Evolutionary conservation across 2,797 vertebrate genomes (phyloP).

Genomic region (Ctenochaetus hawaiiensis): DNA sequence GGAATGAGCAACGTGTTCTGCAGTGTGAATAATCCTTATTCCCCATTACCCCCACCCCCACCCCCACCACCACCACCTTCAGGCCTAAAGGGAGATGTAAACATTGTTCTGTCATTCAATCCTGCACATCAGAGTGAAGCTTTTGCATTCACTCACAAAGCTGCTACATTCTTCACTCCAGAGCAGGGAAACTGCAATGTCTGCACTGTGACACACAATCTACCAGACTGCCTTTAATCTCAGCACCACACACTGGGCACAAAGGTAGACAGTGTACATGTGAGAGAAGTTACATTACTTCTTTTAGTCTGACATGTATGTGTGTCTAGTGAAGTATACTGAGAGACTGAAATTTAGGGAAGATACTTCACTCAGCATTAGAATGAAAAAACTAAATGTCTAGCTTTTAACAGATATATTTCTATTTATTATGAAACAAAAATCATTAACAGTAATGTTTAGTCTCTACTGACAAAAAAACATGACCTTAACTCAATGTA

Average conservation of each 20-base stretch:
- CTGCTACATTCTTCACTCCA: constrained; percentile 67
- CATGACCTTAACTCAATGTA: too few species aligned
- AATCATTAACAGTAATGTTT: background rate
- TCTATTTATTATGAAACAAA: too few species aligned
- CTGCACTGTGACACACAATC: constrained; percentile 83
- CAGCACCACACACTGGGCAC: constrained; percentile 50
- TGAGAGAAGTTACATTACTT: background rate
- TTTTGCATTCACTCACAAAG: constrained; percentile 76
- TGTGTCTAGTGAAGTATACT: background rate
- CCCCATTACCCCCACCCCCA: constrained; percentile 19
- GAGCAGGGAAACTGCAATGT: constrained; percentile 74
- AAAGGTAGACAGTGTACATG: background rate
- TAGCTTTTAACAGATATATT: too few species aligned
- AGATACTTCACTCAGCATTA: background rate
- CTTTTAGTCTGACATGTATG: too few species aligned
- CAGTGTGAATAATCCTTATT: constrained; percentile 1
- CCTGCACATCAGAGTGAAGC: constrained; percentile 79
- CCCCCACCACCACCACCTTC: constrained; percentile 56
- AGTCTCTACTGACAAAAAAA: background rate
- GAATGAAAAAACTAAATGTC: too few species aligned
- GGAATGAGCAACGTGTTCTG: background rate
- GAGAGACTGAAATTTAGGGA: background rate
- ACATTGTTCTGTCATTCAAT: constrained; percentile 85
- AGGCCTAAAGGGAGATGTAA: constrained; percentile 82
- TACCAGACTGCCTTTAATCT: constrained; percentile 75